Conservation (phyloP, 1,140 invertebrate genomes). For the Vanessa tameamea region DNA sequence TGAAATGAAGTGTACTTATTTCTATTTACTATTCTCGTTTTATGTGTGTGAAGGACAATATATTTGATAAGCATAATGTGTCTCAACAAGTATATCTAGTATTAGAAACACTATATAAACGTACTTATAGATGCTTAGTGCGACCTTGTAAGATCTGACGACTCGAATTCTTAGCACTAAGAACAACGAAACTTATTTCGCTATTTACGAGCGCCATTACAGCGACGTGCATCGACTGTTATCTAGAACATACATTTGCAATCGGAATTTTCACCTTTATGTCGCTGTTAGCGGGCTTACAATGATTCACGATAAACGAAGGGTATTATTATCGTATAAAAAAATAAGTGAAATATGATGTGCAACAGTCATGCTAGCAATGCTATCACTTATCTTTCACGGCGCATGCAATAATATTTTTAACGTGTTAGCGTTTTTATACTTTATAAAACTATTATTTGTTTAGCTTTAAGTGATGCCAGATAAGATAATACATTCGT, state of each 20-base stretch:
- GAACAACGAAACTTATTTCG: conserved; percentile 22
- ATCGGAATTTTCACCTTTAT: conserved; percentile 51
- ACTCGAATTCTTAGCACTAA: conserved; percentile 3
- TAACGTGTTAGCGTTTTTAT: background rate
- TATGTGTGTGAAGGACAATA: background rate
- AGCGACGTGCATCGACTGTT: conserved; percentile 44
- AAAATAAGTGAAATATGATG: conserved; percentile 32
- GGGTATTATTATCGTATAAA: conserved; percentile 27
- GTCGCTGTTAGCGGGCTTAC: conserved; percentile 43
- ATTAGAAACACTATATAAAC: background rate
- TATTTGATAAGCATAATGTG: conserved; percentile 1
- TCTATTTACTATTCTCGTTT: background rate
- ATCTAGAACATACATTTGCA: conserved; percentile 56
- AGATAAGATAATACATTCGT: conserved; percentile 25
- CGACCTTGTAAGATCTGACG: background rate
- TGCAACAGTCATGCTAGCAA: conserved; percentile 35
- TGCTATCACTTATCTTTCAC: conserved; percentile 41
- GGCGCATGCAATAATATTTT: conserved; percentile 24
- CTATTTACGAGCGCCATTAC: conserved; percentile 51
- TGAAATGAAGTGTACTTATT: no score
- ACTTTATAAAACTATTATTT: background rate
- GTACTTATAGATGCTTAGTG: background rate
- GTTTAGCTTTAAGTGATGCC: conserved; percentile 1
- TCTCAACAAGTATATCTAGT: background rate
- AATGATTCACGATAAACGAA: conserved; percentile 28